phyloP scores from a whole-genome alignment of 2,113 vertebrate species.

The Amphilophus citrinellus region DNA sequence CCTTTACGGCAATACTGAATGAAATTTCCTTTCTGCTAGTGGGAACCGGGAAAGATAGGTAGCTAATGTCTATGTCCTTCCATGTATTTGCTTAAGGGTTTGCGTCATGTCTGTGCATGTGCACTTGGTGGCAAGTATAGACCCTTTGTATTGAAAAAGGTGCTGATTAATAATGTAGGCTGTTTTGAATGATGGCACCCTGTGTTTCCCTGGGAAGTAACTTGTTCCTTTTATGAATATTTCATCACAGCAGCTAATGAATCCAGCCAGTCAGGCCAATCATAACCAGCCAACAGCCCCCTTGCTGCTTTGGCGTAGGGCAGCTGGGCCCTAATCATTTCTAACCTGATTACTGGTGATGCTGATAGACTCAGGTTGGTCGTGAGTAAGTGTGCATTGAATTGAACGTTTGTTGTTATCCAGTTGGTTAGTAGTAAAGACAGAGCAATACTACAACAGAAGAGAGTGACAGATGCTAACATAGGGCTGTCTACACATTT shows the following conservation, averaged over 20 bases:
- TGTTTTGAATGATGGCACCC: slow-evolving; percentile 71
- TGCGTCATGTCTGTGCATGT: slow-evolving; percentile 2
- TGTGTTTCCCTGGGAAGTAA: slow-evolving; percentile 70
- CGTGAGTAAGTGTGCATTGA: slow-evolving; percentile 47
- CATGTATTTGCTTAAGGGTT: slow-evolving; percentile 27
- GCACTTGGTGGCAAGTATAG: slow-evolving; percentile 7
- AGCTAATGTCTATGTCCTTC: background rate
- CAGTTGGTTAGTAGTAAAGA: slow-evolving; percentile 13
- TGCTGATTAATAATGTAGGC: slow-evolving; percentile 75
- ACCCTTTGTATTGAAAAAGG: slow-evolving; percentile 59
- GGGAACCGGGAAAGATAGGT: slow-evolving; percentile 8
- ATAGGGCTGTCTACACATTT: background rate
- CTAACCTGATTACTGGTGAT: slow-evolving; percentile 61
- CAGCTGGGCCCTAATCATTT: slow-evolving; percentile 52
- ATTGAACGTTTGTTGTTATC: slow-evolving; percentile 19
- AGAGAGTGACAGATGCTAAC: slow-evolving; percentile 1
- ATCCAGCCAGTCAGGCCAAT: slow-evolving; percentile 59
- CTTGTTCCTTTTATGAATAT: slow-evolving; percentile 80
- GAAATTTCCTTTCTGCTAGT: slow-evolving; percentile 12
- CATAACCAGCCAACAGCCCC: slow-evolving; percentile 69
- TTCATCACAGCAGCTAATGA: slow-evolving; percentile 75
- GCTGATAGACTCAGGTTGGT: slow-evolving; percentile 40
- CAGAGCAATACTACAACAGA: background rate
- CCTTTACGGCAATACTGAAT: slow-evolving; percentile 29
- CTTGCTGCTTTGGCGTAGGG: slow-evolving; percentile 41